Conservation (phyloP, 2,888 invertebrate genomes). For the Aleiodes testaceus region DNA sequence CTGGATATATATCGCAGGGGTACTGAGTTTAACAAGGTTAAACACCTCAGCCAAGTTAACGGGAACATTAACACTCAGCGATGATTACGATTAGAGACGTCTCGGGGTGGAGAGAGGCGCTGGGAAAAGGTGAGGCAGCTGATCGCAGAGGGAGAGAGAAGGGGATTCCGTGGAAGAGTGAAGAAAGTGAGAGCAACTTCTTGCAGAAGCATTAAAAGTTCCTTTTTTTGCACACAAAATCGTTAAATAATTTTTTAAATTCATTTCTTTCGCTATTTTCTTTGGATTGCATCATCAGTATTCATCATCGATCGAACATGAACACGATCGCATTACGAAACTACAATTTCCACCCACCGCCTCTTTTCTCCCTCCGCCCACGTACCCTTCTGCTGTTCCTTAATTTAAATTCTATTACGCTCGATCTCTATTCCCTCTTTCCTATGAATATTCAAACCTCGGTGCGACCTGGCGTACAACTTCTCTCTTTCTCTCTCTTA, state of each 20-base stretch:
- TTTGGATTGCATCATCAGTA: neutral
- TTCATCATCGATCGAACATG: constrained; percentile 35
- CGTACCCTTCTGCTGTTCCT: constrained; percentile 55
- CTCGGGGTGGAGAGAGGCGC: constrained; percentile 60
- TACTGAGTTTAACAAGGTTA: constrained; percentile 71
- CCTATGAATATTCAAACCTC: constrained; percentile 72
- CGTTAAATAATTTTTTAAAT: too few species aligned
- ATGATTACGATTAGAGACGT: constrained; percentile 72
- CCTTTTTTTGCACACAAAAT: too few species aligned
- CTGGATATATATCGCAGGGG: constrained; percentile 16
- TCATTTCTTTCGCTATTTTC: too few species aligned
- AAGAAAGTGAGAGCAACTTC: constrained; percentile 64
- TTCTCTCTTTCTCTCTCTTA: constrained; percentile 50
- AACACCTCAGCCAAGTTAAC: constrained; percentile 72
- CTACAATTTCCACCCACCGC: constrained; percentile 58
- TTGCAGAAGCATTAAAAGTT: constrained; percentile 63
- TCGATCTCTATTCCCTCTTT: constrained; percentile 73
- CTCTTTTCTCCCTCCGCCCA: constrained; percentile 41
- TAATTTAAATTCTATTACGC: constrained; percentile 73
- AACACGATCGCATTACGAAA: constrained; percentile 62
- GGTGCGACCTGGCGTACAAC: constrained; percentile 57
- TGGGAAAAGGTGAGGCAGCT: constrained; percentile 30
- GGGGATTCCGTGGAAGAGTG: constrained; percentile 39
- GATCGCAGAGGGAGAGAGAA: neutral
- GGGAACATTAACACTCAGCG: constrained; percentile 72